phyloP scores from a whole-genome alignment of 2,113 vertebrate genomes.

The Ailurus styani region DNA sequence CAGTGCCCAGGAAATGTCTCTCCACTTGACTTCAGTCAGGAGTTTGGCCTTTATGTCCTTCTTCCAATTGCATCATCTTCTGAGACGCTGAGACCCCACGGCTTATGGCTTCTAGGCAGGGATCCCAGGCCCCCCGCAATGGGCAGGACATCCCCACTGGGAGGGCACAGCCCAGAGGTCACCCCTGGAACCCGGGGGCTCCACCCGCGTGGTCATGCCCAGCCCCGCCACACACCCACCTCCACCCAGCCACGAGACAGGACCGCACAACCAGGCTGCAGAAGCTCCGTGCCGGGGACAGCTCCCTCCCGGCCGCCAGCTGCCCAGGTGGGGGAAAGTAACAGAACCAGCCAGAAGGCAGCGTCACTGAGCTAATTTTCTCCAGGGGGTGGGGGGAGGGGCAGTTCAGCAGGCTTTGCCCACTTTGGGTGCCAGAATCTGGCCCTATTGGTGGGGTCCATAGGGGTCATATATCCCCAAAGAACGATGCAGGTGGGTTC shows the following conservation, averaged over 20 bases:
- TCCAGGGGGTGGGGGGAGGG: accelerated
- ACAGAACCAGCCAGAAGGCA: background rate
- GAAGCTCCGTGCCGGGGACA: no score
- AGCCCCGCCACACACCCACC: no score
- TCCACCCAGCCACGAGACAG: background rate
- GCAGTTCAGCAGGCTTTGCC: background rate
- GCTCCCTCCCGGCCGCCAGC: background rate
- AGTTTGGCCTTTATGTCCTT: background rate
- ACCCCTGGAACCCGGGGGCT: background rate
- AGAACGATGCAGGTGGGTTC: background rate
- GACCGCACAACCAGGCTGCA: accelerated
- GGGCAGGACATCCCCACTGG: background rate
- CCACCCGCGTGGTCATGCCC: background rate
- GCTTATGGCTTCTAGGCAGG: background rate
- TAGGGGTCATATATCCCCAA: background rate
- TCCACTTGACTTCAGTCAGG: background rate
- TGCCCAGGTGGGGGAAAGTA: no score
- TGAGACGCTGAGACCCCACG: background rate
- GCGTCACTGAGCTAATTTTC: no score
- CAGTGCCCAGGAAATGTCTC: background rate
- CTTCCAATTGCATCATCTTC: background rate
- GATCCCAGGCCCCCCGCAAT: background rate
- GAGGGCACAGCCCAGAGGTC: background rate
- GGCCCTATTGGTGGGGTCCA: background rate
- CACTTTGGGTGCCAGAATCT: background rate